Evolutionary conservation across 2,888 invertebrate genomes (phyloP), one percentile per base, ranked within the genome.

Genomic region (Cerastoderma edule): DNA sequence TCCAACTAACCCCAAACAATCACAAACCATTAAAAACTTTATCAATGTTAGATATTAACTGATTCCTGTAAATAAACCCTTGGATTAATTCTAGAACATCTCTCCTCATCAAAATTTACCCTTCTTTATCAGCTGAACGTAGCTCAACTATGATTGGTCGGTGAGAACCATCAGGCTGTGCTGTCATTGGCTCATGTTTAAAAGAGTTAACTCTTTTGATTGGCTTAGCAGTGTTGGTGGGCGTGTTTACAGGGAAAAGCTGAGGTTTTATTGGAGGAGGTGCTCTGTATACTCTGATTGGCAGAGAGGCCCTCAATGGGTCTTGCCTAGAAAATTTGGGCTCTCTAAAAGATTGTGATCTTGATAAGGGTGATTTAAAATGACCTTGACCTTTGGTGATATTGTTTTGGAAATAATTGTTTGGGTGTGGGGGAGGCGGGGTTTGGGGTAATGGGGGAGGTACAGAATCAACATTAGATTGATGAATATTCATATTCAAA

Each of bases 81-180:
- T 13, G 27, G 39, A 57, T 57, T 57, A 57, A 57, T 57, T 27
- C 39, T 33, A 60, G 33, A 19, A 39, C 39, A 60, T 60, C 39
- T 19, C 22, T 39, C 60, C 39, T 60, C 39, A 60, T 35, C 50
- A 67, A 77, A 46, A 54, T 60, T 78, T 79, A 75, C 75, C 79
- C 67, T 54, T 72, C 67, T 66, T 69, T 54, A 13, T 28, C 33
- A 35, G 72, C 53, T 60, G 69, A 54, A 13, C 72, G 65, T 67
- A 57, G 32, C 64, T 72, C 72, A 48, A 72, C 67, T 69, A 79
- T 75, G 72, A 79, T 72, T 79, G 79, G 79, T 32, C 75, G 69
- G 63, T 71, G 65, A 6, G 64, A 53, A 46, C 66, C 69, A 67
- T 69, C 69, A 63, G 72, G 79, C 57, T 24, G 66, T 10, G 64